Conservation (phyloP, 1,140 invertebrate genomes). For the Caenorhabditis tropicalis region DNA sequence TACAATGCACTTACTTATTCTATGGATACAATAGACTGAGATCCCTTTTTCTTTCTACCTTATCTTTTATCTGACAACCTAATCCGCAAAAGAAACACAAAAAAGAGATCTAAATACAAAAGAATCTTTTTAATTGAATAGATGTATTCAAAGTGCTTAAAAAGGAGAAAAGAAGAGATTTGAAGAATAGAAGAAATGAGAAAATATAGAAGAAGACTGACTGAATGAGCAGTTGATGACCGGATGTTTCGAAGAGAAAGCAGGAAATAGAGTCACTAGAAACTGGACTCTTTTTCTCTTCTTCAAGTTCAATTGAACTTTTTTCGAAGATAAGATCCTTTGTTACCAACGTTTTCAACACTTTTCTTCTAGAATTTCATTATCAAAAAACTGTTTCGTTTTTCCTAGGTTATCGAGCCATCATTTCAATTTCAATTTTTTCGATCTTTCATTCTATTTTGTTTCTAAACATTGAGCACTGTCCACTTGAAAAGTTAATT, state of each 20-base stretch:
- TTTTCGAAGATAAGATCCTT: not conserved
- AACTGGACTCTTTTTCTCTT: not conserved
- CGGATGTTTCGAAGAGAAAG: slow-evolving; percentile 10
- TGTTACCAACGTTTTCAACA: not conserved
- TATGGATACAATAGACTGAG: not conserved
- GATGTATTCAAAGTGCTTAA: not conserved
- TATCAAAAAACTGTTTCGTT: too few species aligned
- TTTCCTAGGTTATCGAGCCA: too few species aligned
- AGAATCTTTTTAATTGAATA: not conserved
- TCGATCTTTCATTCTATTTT: too few species aligned
- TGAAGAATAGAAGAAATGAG: not conserved
- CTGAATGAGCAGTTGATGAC: slow-evolving; percentile 28
- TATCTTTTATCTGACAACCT: not conserved
- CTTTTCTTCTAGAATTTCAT: too few species aligned
- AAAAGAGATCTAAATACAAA: not conserved
- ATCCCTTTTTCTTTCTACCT: not conserved
- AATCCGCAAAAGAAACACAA: not conserved
- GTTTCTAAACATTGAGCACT: too few species aligned
- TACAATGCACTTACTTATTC: too few species aligned
- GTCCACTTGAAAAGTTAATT: too few species aligned
- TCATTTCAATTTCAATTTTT: too few species aligned
- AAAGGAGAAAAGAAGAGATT: not conserved
- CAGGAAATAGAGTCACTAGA: not conserved
- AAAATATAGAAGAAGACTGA: not conserved
- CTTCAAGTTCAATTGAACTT: not conserved